Base-by-base conservation (phyloP, 1,140 invertebrate species). In the Hirudo medicinalis region DNA sequence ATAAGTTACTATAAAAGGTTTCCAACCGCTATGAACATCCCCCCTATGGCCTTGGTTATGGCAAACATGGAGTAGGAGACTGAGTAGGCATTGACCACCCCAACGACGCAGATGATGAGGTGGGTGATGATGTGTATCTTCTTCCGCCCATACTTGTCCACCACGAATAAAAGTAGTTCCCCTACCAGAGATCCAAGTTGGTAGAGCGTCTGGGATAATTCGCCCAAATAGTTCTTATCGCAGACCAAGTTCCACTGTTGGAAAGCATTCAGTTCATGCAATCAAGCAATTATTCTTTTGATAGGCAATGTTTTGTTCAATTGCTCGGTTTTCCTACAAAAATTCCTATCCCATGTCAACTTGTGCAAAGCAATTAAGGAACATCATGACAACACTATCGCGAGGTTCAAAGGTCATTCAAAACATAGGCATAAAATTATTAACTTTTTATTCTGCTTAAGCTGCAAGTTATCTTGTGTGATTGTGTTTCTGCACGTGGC, bases 181-280 rank as follows among this genome's bases (percentile, higher is more conserved):
- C 76, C 76, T 54, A 77, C 40, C 15, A 71, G 67, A 66, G 75
- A 72, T 19, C 78, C 78, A 8, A 74, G 25, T 36, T 76, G 75
- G 1, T 77, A 49, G 0, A 77, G 22, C 4, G 75, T 77, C 43
- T 78, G 76, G 0, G 78, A 78, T 27, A 80, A 67, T 22, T 79
- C 78, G 11, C 76, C 73, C 19, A 79, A 67, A 67, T 78, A 80
- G 32, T 77, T 75, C 19, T 75, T 69, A n/a, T 76, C 74, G 76
- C 80, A 81, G 1, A 81, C 79, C 22, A 81, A 69, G 70, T 81
- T 70, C 77, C 77, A 81, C 79, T 81, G 70, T 49, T 8, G 15
- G 43, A 49, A 9, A 49, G 43, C 9, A 40, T 4, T 40, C 11
- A 40, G 40, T 40, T 4, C 40, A 40, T 6, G 11, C 40, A 40